Evolutionary conservation across 2,113 vertebrate genomes (phyloP).

Genomic region (Protobothrops flavoviridis): DNA sequence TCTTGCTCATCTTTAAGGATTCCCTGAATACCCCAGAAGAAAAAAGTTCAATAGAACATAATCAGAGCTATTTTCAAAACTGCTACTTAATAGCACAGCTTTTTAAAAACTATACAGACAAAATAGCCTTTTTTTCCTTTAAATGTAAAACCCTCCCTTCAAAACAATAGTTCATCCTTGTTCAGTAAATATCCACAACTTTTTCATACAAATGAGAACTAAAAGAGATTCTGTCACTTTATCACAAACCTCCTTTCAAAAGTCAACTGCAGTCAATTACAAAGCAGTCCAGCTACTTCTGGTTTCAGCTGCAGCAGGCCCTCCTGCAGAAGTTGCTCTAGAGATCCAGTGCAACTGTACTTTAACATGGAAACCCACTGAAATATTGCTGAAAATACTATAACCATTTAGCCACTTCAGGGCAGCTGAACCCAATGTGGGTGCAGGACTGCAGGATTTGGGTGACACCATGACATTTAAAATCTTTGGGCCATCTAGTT

Average conservation of each 20-base stretch:
- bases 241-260: neutral
- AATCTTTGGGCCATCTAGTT: neutral
- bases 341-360: neutral
- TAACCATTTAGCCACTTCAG: neutral
- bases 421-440: neutral
- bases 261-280: neutral
- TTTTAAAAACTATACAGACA: neutral
- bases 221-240: neutral
- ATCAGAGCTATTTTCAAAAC: no score
- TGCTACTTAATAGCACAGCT: neutral
- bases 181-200: neutral
- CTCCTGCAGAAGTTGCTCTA: neutral
- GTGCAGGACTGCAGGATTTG: neutral
- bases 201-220: neutral
- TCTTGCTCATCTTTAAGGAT: conserved; percentile 82
- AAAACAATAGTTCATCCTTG: neutral
- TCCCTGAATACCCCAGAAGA: conserved; percentile 72
- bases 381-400: neutral
- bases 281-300: neutral
- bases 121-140: neutral
- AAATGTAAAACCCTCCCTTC: neutral
- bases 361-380: neutral
- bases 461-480: neutral
- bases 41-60: neutral
- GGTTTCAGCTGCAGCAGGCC: neutral